phyloP scores from a whole-genome alignment of 2,888 invertebrate genomes.

The Maniola hyperantus region DNA sequence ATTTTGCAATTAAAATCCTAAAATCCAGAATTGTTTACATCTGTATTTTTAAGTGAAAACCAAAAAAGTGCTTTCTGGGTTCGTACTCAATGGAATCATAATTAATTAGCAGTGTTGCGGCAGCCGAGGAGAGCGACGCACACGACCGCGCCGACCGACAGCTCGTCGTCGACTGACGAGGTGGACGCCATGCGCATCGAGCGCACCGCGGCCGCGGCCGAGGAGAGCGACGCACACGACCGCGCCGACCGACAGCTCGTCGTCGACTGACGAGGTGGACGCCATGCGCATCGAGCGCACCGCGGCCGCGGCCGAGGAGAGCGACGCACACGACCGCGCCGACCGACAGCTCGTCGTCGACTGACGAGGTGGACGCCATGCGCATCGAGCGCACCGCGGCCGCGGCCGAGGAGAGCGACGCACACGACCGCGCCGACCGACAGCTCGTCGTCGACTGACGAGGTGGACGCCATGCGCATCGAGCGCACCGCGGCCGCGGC shows the following conservation, averaged over 20 bases:
- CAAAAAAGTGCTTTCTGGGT: too few relatives aligned
- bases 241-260: constrained; percentile 50
- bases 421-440: constrained; percentile 42
- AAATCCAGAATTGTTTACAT: too few relatives aligned
- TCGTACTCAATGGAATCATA: neutral
- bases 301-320: constrained; percentile 64
- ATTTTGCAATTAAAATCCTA: too few relatives aligned
- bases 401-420: constrained; percentile 56
- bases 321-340: constrained; percentile 39
- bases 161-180: constrained; percentile 61
- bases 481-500: constrained; percentile 50
- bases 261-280: constrained; percentile 57
- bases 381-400: too few relatives aligned
- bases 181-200: constrained; percentile 22
- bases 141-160: constrained; percentile 46
- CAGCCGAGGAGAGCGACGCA: constrained; percentile 56
- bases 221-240: constrained; percentile 48
- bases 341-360: constrained; percentile 55
- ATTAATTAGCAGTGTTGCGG: constrained; percentile 56
- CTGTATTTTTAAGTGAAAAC: too few relatives aligned
- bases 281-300: too few relatives aligned
- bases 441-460: constrained; percentile 62
- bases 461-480: constrained; percentile 27
- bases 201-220: constrained; percentile 65
- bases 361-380: constrained; percentile 50